Conservation (phyloP, 2,797 vertebrate genomes). For the Trachurus trachurus region DNA sequence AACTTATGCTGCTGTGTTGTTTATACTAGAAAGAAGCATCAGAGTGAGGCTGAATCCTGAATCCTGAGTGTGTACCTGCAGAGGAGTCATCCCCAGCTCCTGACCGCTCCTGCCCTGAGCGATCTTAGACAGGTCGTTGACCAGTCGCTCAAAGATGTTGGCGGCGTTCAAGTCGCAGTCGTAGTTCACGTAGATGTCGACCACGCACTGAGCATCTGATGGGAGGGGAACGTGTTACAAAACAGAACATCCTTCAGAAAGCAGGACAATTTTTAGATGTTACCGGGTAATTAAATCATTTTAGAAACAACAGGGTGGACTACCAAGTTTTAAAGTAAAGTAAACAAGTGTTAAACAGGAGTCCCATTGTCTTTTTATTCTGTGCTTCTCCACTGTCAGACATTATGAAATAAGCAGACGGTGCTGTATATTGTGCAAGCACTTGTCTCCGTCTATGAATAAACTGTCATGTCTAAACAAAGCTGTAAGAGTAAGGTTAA, state of each 20-base stretch:
- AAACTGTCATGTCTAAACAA: neutral
- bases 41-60: neutral
- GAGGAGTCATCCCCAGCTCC: slow-evolving; percentile 93
- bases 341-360: neutral
- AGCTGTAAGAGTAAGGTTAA: neutral
- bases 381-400: neutral
- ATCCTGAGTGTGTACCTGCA: slow-evolving; percentile 62
- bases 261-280: neutral
- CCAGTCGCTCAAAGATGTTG: slow-evolving; percentile 98
- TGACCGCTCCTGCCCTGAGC: slow-evolving; percentile 97
- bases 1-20: neutral
- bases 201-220: slow-evolving; percentile 97
- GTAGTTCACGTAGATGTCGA: slow-evolving; percentile 99
- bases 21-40: neutral
- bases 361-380: neutral
- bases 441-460: too few relatives aligned
- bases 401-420: too few relatives aligned
- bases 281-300: neutral
- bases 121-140: slow-evolving; percentile 98
- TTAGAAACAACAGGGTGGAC: neutral
- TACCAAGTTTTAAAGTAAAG: too few relatives aligned
- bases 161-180: slow-evolving; percentile 98
- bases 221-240: neutral
- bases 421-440: too few relatives aligned
- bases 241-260: neutral